Evolutionary conservation across 2,888 invertebrate genomes (phyloP).

Genomic region (Drosophila rubida): DNA sequence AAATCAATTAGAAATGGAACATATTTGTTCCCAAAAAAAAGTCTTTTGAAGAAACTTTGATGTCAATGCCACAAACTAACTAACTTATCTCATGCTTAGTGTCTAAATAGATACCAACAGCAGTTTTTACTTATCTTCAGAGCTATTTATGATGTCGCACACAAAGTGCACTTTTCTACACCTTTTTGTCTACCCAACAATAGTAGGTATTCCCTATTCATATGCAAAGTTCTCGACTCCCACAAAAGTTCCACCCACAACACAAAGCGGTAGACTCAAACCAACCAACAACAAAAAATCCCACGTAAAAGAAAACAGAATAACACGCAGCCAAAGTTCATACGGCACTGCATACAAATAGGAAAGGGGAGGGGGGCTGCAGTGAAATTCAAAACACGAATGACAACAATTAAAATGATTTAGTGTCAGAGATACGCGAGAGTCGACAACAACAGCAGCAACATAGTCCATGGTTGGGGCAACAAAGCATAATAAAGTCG

Average conservation of each 20-base stretch:
- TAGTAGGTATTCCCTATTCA: conserved; percentile 2
- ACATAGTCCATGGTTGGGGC: conserved; percentile 3
- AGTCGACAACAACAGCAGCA: conserved; percentile 30
- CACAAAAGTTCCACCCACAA: conserved; percentile 47
- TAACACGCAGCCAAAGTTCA: conserved; percentile 43
- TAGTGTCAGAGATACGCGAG: conserved; percentile 59
- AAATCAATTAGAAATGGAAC: neutral
- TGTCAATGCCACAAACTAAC: neutral
- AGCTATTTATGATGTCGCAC: neutral
- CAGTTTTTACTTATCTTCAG: neutral
- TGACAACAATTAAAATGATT: conserved; percentile 79
- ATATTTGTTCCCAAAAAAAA: neutral
- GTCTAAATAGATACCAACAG: neutral
- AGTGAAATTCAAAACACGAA: conserved; percentile 67
- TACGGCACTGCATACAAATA: conserved; percentile 14
- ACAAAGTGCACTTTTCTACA: neutral
- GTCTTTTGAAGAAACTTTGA: neutral
- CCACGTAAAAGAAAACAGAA: conserved; percentile 41
- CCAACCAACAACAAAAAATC: conserved; percentile 49
- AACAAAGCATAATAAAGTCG: conserved; percentile 63
- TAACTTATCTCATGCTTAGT: neutral
- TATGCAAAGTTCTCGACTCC: conserved; percentile 30
- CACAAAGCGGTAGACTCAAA: conserved; percentile 20
- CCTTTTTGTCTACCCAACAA: conserved; percentile 13
- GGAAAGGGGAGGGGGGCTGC: conserved; percentile 14